Evolutionary conservation across 2,888 invertebrate species (phyloP).

Genomic region (Parascotia fuliginaria): DNA sequence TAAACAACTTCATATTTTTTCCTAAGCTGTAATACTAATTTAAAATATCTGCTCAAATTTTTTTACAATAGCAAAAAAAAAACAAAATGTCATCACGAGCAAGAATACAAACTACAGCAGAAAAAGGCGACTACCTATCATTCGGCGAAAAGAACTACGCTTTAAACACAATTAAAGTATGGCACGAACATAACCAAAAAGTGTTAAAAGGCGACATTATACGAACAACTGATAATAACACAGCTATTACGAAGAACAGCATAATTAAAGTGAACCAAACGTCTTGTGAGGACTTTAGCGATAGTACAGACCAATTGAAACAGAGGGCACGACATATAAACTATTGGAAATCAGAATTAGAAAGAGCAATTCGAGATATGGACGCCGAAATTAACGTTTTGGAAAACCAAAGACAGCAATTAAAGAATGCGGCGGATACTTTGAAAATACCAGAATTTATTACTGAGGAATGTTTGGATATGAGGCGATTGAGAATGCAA

Average conservation of each 20-base stretch:
- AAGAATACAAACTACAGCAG: constrained; percentile 48
- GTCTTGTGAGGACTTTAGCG: constrained; percentile 70
- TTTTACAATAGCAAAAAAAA: not conserved
- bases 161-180: constrained; percentile 63
- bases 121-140: constrained; percentile 70
- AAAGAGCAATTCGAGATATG: constrained; percentile 74
- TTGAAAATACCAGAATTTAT: constrained; percentile 70
- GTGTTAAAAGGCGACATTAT: constrained; percentile 77
- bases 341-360: constrained; percentile 78
- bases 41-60: too few relatives aligned
- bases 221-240: constrained; percentile 70
- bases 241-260: constrained; percentile 75
- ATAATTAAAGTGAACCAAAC: constrained; percentile 79
- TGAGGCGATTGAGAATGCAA: constrained; percentile 89
- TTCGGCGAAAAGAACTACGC: constrained; percentile 68
- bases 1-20: too few relatives aligned
- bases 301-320: constrained; percentile 73
- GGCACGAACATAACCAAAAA: constrained; percentile 71
- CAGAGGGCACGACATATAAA: constrained; percentile 76
- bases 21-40: too few relatives aligned
- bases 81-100: constrained; percentile 37
- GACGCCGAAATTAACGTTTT: constrained; percentile 70
- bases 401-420: constrained; percentile 74
- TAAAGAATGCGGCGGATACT: constrained; percentile 75
- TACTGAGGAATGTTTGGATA: constrained; percentile 89